Conservation (phyloP, 2,888 invertebrate genomes). For the Notodonta dromedarius region DNA sequence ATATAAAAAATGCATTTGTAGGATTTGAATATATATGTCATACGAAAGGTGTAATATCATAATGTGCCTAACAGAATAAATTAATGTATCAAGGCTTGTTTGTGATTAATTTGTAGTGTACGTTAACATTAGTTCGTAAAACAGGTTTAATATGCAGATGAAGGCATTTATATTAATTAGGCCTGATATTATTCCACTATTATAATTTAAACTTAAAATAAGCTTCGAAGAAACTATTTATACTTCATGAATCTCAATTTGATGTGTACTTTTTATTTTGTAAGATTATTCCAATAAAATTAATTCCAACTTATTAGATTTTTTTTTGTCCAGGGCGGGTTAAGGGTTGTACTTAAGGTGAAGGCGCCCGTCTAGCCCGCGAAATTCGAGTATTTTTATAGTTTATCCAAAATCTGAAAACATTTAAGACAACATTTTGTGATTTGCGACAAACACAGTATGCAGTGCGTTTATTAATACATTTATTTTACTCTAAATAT, state of each 20-base stretch:
- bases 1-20: too few relatives aligned
- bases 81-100: neutral
- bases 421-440: too few relatives aligned
- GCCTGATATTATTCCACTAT: conserved; percentile 12
- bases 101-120: neutral
- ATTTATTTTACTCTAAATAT: too few relatives aligned
- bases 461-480: too few relatives aligned
- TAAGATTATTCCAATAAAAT: conserved; percentile 18
- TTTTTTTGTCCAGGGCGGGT: neutral
- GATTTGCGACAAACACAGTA: too few relatives aligned
- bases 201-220: conserved; percentile 4
- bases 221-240: conserved; percentile 3
- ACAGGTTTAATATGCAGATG: too few relatives aligned
- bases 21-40: too few relatives aligned
- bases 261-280: neutral
- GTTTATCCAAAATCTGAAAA: too few relatives aligned
- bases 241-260: conserved; percentile 14
- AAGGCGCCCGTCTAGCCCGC: too few relatives aligned
- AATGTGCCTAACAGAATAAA: neutral
- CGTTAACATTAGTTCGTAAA: neutral
- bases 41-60: too few relatives aligned
- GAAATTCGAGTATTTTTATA: too few relatives aligned
- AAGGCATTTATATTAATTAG: conserved; percentile 21
- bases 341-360: neutral
- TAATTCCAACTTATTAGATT: neutral